Evolutionary conservation across 2,888 invertebrate genomes (phyloP), one percentile per base, ranked within the genome.

Genomic region (Yponomeuta plumbellus): DNA sequence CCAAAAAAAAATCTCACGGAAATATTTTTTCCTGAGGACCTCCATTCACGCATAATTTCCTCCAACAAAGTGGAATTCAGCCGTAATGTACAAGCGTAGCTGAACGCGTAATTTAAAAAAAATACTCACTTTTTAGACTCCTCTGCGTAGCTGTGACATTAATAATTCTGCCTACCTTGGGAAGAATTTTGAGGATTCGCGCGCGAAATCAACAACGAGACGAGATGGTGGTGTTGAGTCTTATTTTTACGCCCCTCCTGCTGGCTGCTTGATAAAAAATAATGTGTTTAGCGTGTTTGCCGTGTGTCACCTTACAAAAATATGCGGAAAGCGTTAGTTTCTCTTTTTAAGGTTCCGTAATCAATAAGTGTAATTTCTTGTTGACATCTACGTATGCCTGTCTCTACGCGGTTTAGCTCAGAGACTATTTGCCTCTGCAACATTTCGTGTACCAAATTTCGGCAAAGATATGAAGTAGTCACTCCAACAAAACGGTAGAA

Each of bases 51-150:
- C 44, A 52, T 52, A 17, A 52, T 52, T 52, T 52, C 44, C 4
- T 5, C 44, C 44, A 17, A 52, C 44, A 52, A 52, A 52, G 44
- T 52, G 44, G 44, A 52, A 52, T 52, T 52, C 44, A 52, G 17
- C 44, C 44, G 44, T 52, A 52, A 52, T 13, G 44, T 52, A 52
- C 44, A 52, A 52, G 44, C 44, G 44, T 52, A 17, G 17, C 44
- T 52, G 17, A 52, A 52, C 44, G 44, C 44, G 44, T 52, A 52
- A 52, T 52, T 52, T 52, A 52, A 52, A 52, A 52, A 44, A 52
- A 52, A 52, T n/a, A 8, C 44, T 52, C 44, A 52, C 44, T 52
- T 52, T 52, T 52, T 17, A 52, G 44, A 52, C 44, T 13, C 44
- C 44, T 13, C 44, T 17, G 44, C 44, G 44, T 52, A 52, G 44